These are phyloP conservation scores for Yponomeuta plumbellus DNA, from an alignment of 2,888 invertebrate species.

Conservation along the genomic window DNA sequence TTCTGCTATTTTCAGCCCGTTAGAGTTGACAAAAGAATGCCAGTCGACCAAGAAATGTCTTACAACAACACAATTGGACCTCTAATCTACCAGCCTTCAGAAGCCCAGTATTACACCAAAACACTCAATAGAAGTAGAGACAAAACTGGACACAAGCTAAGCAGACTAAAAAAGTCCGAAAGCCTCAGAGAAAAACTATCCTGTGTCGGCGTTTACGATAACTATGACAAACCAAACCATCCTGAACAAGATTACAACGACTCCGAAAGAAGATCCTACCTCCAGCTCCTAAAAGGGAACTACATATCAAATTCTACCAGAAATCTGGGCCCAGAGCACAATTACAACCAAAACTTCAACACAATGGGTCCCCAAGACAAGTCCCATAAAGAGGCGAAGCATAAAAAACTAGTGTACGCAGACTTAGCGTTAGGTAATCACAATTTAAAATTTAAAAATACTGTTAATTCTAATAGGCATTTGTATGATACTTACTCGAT, in stretches of 20 bases:
- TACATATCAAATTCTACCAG: slow-evolving; percentile 71
- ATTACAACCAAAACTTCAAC: slow-evolving; percentile 51
- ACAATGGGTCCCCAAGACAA: slow-evolving; percentile 45
- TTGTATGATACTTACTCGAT: slow-evolving; percentile 72
- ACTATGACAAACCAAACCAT: slow-evolving; percentile 67
- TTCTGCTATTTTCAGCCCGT: slow-evolving; percentile 82
- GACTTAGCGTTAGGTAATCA: slow-evolving; percentile 74
- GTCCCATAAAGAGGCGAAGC: slow-evolving; percentile 40
- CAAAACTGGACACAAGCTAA: slow-evolving; percentile 63
- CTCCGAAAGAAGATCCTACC: slow-evolving; percentile 62
- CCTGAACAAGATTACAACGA: slow-evolving; percentile 66
- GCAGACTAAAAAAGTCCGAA: slow-evolving; percentile 69
- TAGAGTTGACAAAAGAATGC: slow-evolving; percentile 75
- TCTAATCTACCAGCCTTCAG: slow-evolving; percentile 62
- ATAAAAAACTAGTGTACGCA: slow-evolving; percentile 73
- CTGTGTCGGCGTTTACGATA: slow-evolving; percentile 68
- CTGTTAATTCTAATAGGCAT: slow-evolving; percentile 75
- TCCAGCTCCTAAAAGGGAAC: slow-evolving; percentile 66
- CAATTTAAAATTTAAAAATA: slow-evolving; percentile 75
- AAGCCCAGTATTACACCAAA: slow-evolving; percentile 65
- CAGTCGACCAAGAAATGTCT: slow-evolving; percentile 61
- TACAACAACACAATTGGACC: slow-evolving; percentile 70
- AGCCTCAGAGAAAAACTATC: slow-evolving; percentile 69
- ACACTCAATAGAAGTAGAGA: slow-evolving; percentile 68
- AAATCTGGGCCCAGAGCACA: slow-evolving; percentile 57